Conservation (phyloP, 1,140 invertebrate genomes). For the Saxidomus purpurata region DNA sequence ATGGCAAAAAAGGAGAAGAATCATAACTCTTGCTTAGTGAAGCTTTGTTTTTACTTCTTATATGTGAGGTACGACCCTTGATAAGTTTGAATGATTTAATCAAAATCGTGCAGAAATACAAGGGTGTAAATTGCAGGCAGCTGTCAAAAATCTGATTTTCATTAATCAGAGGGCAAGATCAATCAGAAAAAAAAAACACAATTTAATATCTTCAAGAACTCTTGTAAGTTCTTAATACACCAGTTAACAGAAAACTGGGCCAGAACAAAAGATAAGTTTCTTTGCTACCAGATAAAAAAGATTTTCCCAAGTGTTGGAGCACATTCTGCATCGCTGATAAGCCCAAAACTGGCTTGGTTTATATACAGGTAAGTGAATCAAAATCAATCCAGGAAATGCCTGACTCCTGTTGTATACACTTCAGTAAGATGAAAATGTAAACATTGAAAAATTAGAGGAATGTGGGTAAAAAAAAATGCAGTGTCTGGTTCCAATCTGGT, state of each 20-base stretch:
- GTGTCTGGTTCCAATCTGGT: neutral
- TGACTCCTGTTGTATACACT: neutral
- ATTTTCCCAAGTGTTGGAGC: neutral
- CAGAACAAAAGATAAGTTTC: conserved; percentile 27
- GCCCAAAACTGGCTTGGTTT: conserved; percentile 12
- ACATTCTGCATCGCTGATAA: conserved; percentile 20
- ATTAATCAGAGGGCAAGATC: neutral
- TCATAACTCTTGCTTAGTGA: too few relatives aligned
- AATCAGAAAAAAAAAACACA: too few relatives aligned
- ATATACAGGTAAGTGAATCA: neutral
- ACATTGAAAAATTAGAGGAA: conserved; percentile 19
- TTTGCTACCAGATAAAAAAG: neutral
- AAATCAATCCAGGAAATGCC: neutral
- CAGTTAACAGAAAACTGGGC: neutral
- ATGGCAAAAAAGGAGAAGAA: too few relatives aligned
- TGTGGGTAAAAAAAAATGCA: neutral
- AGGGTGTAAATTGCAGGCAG: neutral
- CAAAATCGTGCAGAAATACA: too few relatives aligned
- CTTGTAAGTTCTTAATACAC: neutral
- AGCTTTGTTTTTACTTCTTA: too few relatives aligned
- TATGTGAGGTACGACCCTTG: too few relatives aligned
- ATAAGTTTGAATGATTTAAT: too few relatives aligned
- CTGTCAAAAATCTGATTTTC: neutral
- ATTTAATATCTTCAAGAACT: too few relatives aligned
- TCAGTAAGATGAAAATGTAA: neutral